A percentile compares a stretch with the other conserved stretches of the same genome.
phyloP scores from a whole-genome alignment of 1,140 invertebrate species.

The Hyphantria cunea region DNA sequence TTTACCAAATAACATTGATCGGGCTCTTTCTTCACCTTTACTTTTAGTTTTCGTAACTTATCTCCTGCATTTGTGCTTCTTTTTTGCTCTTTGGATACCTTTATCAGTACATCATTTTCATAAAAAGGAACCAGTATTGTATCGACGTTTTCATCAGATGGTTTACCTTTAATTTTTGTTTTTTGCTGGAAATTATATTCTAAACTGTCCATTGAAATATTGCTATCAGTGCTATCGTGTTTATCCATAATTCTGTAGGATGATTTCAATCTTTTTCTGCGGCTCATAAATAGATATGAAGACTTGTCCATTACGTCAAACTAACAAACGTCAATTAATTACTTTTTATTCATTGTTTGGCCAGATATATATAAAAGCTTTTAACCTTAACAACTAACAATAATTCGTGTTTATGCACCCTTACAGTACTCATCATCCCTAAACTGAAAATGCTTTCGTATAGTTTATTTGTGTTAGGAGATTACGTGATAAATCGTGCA shows the following conservation, averaged over 20 bases:
- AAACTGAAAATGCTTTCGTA: background rate
- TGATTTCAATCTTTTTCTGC: constrained; percentile 40
- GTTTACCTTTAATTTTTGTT: constrained; percentile 35
- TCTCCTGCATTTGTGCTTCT: constrained; percentile 34
- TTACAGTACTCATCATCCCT: too few species aligned
- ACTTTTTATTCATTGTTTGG: too few species aligned
- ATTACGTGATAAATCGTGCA: constrained; percentile 33
- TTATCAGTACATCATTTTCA: constrained; percentile 71
- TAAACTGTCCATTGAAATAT: constrained; percentile 67
- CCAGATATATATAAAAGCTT: background rate
- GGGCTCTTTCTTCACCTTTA: constrained; percentile 38
- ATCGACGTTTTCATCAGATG: constrained; percentile 50
- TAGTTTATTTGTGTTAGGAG: constrained; percentile 9
- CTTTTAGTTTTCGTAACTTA: constrained; percentile 28
- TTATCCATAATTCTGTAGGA: constrained; percentile 50
- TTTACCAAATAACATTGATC: constrained; percentile 60
- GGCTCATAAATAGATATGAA: constrained; percentile 50
- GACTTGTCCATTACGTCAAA: constrained; percentile 39
- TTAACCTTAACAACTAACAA: too few species aligned
- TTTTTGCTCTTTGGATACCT: constrained; percentile 56
- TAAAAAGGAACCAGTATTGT: constrained; percentile 75
- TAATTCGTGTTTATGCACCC: background rate
- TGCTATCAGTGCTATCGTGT: constrained; percentile 50
- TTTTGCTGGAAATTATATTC: constrained; percentile 55
- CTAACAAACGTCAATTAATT: constrained; percentile 6